A percentile compares a stretch with the other conserved stretches of the same genome.
These are phyloP conservation scores for Falco biarmicus DNA, from an alignment of 2,797 vertebrate genomes.

Conservation along the genomic window DNA sequence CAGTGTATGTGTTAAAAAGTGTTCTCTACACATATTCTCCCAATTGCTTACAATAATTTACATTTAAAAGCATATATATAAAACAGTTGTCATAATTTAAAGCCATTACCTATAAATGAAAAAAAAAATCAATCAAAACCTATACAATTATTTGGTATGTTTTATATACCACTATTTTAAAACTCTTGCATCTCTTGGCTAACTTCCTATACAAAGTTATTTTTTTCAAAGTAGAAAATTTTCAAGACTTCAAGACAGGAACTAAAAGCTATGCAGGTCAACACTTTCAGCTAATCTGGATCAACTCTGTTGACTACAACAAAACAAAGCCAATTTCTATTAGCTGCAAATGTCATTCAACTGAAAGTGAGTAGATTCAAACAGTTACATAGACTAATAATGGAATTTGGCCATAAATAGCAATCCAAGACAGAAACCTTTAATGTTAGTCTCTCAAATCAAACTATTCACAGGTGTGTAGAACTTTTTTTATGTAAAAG, in stretches of 20 bases:
- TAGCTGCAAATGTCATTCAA: neutral
- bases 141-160: neutral
- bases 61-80: conserved; percentile 4
- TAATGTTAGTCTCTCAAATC: neutral
- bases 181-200: neutral
- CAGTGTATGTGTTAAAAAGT: too few species aligned
- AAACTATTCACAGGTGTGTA: neutral
- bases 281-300: neutral
- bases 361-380: neutral
- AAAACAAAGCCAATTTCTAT: neutral
- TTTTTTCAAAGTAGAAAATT: neutral
- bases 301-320: neutral
- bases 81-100: neutral
- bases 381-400: fast-evolving
- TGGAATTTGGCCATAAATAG: neutral
- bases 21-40: neutral
- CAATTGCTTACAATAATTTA: neutral
- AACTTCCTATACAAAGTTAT: neutral
- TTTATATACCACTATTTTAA: neutral
- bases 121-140: neutral
- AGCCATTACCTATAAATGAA: neutral
- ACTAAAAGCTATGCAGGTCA: neutral
- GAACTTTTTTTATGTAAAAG: neutral
- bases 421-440: neutral
- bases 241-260: neutral